A percentile compares a stretch with the other conserved stretches of the same genome.
Evolutionary conservation across 1,140 invertebrate genomes (phyloP).

Genomic region (Drosophila ficusphila): DNA sequence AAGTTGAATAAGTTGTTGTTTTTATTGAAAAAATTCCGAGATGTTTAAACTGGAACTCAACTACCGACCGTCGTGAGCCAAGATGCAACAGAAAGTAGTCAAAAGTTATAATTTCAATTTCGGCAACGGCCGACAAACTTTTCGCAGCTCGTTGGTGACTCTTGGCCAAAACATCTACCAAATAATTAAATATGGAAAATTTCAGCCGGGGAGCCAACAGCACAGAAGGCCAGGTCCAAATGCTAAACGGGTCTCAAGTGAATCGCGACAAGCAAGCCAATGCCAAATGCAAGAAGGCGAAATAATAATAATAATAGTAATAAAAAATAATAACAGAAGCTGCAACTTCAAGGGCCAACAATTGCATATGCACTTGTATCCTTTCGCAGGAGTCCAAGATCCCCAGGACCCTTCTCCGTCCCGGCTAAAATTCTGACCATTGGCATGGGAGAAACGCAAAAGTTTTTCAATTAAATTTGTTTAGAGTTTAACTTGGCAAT

Average conservation of each 20-base stretch:
- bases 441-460: constrained; percentile 52
- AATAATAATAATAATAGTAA: constrained; percentile 19
- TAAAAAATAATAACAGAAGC: constrained; percentile 26
- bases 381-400: constrained; percentile 28
- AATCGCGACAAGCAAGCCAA: constrained; percentile 57
- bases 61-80: constrained; percentile 2
- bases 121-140: constrained; percentile 55
- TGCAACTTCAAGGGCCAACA: constrained; percentile 60
- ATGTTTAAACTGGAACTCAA: constrained; percentile 9
- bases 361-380: constrained; percentile 75
- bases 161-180: constrained; percentile 47
- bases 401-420: neutral
- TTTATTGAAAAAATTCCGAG: too few species aligned
- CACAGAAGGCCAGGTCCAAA: constrained; percentile 49
- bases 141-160: constrained; percentile 54
- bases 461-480: constrained; percentile 81
- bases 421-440: constrained; percentile 53
- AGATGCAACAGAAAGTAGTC: constrained; percentile 27
- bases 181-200: constrained; percentile 70
- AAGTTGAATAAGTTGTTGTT: too few species aligned
- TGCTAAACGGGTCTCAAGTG: constrained; percentile 72
- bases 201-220: neutral
- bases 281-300: constrained; percentile 1
- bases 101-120: constrained; percentile 75
- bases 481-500: constrained; percentile 77